Evolutionary conservation across 1,140 invertebrate species (phyloP).

Genomic region (Aphaenogaster rudis): DNA sequence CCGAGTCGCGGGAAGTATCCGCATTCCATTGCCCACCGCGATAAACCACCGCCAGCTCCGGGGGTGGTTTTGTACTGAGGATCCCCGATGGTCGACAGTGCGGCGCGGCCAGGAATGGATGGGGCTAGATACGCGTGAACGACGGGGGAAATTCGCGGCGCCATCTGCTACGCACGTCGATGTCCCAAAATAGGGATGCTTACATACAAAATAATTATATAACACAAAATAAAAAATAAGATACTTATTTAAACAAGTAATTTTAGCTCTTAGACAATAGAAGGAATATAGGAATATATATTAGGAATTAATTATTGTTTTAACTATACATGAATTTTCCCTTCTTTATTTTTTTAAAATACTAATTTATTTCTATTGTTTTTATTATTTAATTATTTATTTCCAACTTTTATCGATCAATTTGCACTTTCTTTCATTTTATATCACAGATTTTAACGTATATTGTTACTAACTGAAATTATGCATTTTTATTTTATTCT

Average conservation of each 20-base stretch:
- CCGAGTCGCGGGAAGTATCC: not conserved
- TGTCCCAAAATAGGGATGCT: not conserved
- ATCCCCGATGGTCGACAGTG: not conserved
- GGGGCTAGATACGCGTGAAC: conserved; percentile 31
- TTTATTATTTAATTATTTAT: not conserved
- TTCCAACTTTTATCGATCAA: not conserved
- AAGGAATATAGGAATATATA: not conserved
- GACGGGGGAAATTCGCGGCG: conserved; percentile 9
- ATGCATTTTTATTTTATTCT: not conserved
- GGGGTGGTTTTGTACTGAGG: conserved; percentile 53
- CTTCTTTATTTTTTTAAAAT: not conserved
- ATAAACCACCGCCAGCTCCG: conserved; percentile 28
- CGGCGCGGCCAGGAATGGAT: conserved; percentile 30
- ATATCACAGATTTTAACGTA: not conserved
- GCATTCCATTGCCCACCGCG: not conserved
- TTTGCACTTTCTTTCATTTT: not conserved
- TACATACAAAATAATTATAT: not conserved
- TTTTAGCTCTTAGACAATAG: not conserved
- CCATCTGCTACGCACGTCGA: conserved; percentile 22
- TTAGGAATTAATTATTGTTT: not conserved
- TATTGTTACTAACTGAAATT: not conserved
- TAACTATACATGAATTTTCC: not conserved
- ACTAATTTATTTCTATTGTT: not conserved
- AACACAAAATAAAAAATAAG: not conserved
- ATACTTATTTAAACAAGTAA: conserved; percentile 40